Evolutionary conservation across 2,888 invertebrate genomes (phyloP), one percentile per base, ranked within the genome.

Genomic region (Molorchus minor): DNA sequence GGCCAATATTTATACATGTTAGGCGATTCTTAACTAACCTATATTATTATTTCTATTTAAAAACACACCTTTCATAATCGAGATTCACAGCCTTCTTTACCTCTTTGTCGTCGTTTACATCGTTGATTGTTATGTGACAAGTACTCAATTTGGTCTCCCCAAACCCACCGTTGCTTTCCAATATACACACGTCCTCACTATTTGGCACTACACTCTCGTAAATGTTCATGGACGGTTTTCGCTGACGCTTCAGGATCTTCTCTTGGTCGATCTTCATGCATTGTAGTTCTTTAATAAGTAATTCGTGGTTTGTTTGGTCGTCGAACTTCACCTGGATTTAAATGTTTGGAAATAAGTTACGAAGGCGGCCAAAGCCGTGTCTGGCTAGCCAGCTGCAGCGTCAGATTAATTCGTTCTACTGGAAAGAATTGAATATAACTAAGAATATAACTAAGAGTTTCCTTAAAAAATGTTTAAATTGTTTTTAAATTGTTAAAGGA

Each of bases 251-350:
- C 53, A 73, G 55, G 16, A 77, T 73, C 43, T 75, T 71, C 17
- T 76, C 75, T 44, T 79, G 75, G 59, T 78, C 76, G 45, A 71
- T 70, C 47, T 86, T 84, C 89, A 89, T 89, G 53, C 84, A 85
- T 70, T 89, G 86, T 77, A 89, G 75, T 75, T 90, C 89, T 61
- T 87, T 86, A 71, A 90, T 89, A 71, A 90, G 82, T 80, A 88
- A 84, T 79, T 90, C 89, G 74, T 89, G 89, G 75, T 87, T 87
- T 71, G 74, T 68, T 61, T 75, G 76, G 59, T 80, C 80, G 61
- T 79, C 76, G 58, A 79, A 77, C 63, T 76, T 70, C 2, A 77
- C 77, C 47, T 21, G 54, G 58, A 8, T 63, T 36, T 58, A 47
- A 45, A 4, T 33, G 47, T 44, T 55, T 46, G 7, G 13, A 13